phyloP scores from a whole-genome alignment of 2,797 vertebrate genomes.

The Tiaroga cobitis region DNA sequence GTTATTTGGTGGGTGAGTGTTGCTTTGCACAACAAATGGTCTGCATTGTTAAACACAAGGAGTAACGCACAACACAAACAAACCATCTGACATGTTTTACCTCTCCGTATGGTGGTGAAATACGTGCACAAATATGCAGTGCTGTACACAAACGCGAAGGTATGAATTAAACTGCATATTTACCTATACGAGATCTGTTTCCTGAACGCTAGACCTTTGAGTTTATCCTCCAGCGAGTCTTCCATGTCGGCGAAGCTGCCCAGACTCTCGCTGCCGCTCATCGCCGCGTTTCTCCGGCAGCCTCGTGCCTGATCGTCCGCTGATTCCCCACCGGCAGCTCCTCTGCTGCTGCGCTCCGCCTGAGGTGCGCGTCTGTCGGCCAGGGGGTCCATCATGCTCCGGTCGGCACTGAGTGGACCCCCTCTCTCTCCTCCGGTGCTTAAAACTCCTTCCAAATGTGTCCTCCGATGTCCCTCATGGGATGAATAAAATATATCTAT shows the following conservation, averaged over 20 bases:
- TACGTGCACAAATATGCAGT: background rate
- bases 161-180: slow-evolving; percentile 55
- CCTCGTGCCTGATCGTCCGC: slow-evolving; percentile 68
- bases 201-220: slow-evolving; percentile 91
- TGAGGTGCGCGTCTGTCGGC: slow-evolving; percentile 61
- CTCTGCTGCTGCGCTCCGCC: slow-evolving; percentile 58
- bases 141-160: no score
- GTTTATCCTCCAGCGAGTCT: slow-evolving; percentile 90
- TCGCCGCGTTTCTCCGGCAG: slow-evolving; percentile 73
- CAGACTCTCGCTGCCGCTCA: slow-evolving; percentile 72
- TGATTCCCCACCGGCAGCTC: slow-evolving; percentile 58
- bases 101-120: slow-evolving; percentile 27
- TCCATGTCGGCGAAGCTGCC: slow-evolving; percentile 81
- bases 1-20: background rate
- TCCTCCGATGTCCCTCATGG: slow-evolving; percentile 5
- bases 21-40: background rate
- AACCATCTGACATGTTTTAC: background rate
- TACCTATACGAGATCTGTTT: slow-evolving; percentile 98
- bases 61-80: slow-evolving; percentile 1
- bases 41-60: slow-evolving; percentile 3
- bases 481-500: background rate
- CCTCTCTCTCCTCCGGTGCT: slow-evolving; percentile 42
- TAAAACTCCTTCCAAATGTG: slow-evolving; percentile 25
- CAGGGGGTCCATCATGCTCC: slow-evolving; percentile 80
- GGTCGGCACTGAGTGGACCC: slow-evolving; percentile 64